A percentile compares a stretch with the other conserved stretches of the same genome.
Conservation (phyloP, 1,140 invertebrate species). For the Ganaspis sp. region DNA sequence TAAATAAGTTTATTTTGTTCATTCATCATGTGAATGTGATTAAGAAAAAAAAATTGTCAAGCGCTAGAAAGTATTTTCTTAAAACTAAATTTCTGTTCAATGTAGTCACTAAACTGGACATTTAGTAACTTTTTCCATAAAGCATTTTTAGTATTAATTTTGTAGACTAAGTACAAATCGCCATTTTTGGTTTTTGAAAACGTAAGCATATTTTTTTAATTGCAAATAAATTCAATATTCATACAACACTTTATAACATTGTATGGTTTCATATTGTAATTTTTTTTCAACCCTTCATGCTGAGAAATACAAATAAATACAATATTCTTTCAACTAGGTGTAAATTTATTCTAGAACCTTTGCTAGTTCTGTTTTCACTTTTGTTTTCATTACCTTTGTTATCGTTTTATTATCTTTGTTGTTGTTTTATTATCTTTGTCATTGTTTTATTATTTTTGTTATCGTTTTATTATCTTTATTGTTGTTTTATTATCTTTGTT, state of each 20-base stretch:
- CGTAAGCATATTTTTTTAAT: not conserved
- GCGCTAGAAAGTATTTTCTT: not conserved
- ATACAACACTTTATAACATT: slow-evolving; percentile 24
- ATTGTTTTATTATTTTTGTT: too few relatives aligned
- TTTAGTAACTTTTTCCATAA: slow-evolving; percentile 7
- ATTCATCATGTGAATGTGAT: too few relatives aligned
- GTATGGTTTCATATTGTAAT: slow-evolving; percentile 30
- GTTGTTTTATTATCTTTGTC: too few relatives aligned
- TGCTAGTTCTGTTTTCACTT: not conserved
- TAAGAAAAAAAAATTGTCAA: not conserved
- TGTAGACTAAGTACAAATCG: slow-evolving; percentile 18
- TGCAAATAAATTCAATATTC: not conserved
- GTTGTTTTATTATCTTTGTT: too few relatives aligned
- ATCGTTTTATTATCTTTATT: too few relatives aligned
- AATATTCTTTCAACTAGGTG: slow-evolving; percentile 12
- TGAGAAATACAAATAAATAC: not conserved
- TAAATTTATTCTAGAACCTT: slow-evolving; percentile 4
- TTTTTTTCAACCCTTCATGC: slow-evolving; percentile 25
- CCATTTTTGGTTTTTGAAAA: slow-evolving; percentile 28
- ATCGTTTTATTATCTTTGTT: too few relatives aligned
- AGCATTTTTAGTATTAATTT: slow-evolving; percentile 26
- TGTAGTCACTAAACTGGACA: slow-evolving; percentile 15
- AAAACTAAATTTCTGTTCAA: not conserved
- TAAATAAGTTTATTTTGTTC: too few relatives aligned
- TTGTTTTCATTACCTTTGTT: not conserved